Conservation (phyloP, 2,797 vertebrate genomes). For the Microhierax caerulescens region DNA sequence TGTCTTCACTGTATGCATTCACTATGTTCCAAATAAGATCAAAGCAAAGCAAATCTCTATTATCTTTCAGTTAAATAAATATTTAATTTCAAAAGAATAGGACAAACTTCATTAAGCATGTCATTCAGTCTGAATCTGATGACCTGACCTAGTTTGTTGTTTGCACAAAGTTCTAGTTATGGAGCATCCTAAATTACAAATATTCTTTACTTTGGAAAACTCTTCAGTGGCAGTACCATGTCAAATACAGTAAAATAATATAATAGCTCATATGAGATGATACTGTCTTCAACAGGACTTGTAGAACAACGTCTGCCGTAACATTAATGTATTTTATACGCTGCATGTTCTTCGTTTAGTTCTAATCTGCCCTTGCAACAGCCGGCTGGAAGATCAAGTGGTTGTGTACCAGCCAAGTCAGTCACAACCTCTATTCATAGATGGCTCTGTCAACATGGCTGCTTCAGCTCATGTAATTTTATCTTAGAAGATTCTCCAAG, state of each 20-base stretch:
- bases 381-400: neutral
- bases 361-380: neutral
- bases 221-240: neutral
- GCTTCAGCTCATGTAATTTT: neutral
- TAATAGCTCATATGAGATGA: neutral
- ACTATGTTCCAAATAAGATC: slow-evolving; percentile 5
- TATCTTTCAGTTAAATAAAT: slow-evolving; percentile 24
- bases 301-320: neutral
- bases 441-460: neutral
- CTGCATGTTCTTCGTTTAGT: neutral
- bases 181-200: neutral
- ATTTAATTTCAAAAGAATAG: slow-evolving; percentile 19
- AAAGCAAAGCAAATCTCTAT: slow-evolving; percentile 16
- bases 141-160: slow-evolving; percentile 28
- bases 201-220: neutral
- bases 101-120: neutral
- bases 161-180: neutral
- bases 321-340: neutral
- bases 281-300: neutral
- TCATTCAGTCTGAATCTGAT: neutral
- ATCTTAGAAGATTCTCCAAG: slow-evolving; percentile 1
- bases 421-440: neutral
- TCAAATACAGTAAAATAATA: neutral
- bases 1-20: neutral
- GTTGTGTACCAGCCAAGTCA: neutral